A percentile compares a stretch with the other conserved stretches of the same genome.
Evolutionary conservation across 2,113 vertebrate species (phyloP).

Genomic region (Poicephalus meyeri): DNA sequence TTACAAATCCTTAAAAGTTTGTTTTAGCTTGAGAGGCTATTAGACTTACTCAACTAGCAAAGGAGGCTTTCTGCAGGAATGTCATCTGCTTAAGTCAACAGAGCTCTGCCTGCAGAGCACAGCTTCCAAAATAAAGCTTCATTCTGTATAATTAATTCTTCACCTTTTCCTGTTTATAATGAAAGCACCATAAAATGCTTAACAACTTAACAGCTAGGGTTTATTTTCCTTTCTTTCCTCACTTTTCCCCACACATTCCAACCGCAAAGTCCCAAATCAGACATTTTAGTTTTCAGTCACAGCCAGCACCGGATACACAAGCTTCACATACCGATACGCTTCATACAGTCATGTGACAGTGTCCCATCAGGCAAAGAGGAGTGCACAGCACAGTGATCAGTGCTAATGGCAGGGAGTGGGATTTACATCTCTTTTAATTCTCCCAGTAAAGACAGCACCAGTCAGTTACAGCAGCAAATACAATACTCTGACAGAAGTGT

Average conservation of each 20-base stretch:
- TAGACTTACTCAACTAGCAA: slow-evolving; percentile 12
- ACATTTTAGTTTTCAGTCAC: not conserved
- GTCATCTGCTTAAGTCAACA: slow-evolving; percentile 18
- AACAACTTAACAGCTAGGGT: not conserved
- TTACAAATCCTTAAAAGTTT: slow-evolving; percentile 46
- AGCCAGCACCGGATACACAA: not conserved
- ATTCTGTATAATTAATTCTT: not conserved
- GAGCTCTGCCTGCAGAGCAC: not conserved
- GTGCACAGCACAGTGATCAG: not conserved
- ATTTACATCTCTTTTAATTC: not conserved
- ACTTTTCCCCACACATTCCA: not conserved
- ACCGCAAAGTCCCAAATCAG: not conserved
- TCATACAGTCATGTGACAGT: fast-evolving
- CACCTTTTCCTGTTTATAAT: not conserved
- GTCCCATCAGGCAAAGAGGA: fast-evolving
- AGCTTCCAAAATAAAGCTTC: not conserved
- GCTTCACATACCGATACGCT: not conserved
- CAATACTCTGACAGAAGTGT: not conserved
- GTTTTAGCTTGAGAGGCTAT: slow-evolving; percentile 31
- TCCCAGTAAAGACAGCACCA: not conserved
- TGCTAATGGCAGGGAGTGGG: not conserved
- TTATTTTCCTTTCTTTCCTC: not conserved
- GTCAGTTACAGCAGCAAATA: not conserved
- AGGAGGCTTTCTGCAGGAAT: slow-evolving; percentile 37
- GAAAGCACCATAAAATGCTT: not conserved